Evolutionary conservation across 2,888 invertebrate genomes (phyloP), one percentile per base, ranked within the genome.

Genomic region (Proisotoma minuta): DNA sequence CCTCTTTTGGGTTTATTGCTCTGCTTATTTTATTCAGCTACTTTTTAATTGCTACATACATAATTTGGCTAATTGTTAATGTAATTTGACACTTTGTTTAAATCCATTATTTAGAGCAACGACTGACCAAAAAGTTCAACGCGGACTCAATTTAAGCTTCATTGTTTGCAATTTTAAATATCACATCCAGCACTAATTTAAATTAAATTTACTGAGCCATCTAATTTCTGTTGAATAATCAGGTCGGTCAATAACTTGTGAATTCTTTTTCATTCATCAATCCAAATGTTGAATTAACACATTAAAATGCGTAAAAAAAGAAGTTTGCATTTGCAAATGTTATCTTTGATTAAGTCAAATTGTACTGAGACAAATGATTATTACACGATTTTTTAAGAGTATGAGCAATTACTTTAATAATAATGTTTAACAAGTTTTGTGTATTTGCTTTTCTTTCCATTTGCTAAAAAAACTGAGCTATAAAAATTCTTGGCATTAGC

Each of bases 181-280:
- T 12, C 27, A n/a, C 28, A 26, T 51, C 28, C 51, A 51, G 26
- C 51, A 51, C 24, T 24, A 51, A 51, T n/a, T 49, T 49, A 24
- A 22, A 8, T 23, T 49, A 4, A 4, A 24, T 27, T 51, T n/a
- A n/a, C n/a, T n/a, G 26, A n/a, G n/a, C 49, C 4, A 22, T 34
- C 15, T 4, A 24, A 27, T 26, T 4, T 27, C n/a, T 26, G 20
- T 54, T 22, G 39, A 54, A 20, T 54, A 69, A 69, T 69, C 66
- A 69, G 69, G 69, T 65, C 66, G 66, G 66, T 69, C 66, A 69
- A 65, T 69, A 69, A 66, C 58, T 62, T 57, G 29, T 48, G 34
- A 43, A 4, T 43, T 43, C 5, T n/a, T 15, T 5, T 34, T 15
- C 15, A 15, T 8, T 34, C 34, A 34, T 34, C n/a, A n/a, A n/a